A percentile compares a stretch with the other conserved stretches of the same genome.
These are phyloP conservation scores for Drosophila demipolita DNA, from an alignment of 2,888 invertebrate genomes.

Conservation along the genomic window DNA sequence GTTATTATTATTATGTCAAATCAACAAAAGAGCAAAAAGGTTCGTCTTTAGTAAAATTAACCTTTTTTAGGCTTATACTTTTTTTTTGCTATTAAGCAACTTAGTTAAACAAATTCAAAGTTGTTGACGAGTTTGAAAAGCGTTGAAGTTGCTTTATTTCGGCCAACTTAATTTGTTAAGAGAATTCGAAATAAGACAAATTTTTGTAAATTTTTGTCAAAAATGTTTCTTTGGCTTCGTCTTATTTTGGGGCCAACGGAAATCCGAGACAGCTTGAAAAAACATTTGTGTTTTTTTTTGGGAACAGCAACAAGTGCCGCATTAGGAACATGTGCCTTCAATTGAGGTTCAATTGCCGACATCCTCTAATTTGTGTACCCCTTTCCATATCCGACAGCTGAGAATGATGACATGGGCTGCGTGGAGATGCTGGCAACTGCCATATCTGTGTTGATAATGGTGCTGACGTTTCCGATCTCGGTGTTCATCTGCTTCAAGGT, in stretches of 20 bases:
- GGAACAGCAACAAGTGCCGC: constrained; percentile 46
- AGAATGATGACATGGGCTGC: constrained; percentile 89
- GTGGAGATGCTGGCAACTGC: constrained; percentile 91
- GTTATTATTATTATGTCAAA: not conserved
- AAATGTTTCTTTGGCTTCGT: constrained; percentile 2
- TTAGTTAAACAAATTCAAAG: not conserved
- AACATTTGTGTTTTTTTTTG: constrained; percentile 2
- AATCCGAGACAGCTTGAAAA: constrained; percentile 28
- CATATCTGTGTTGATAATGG: constrained; percentile 90
- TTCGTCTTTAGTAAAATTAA: not conserved
- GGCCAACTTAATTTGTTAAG: not conserved
- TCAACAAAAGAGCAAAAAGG: not conserved
- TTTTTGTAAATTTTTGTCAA: constrained; percentile 4
- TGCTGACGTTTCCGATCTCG: constrained; percentile 93
- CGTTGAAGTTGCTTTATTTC: not conserved
- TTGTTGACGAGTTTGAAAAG: not conserved
- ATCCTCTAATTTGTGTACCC: not conserved
- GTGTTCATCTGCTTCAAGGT: constrained; percentile 95
- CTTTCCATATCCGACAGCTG: constrained; percentile 74
- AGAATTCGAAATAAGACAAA: not conserved
- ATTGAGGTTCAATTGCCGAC: constrained; percentile 49
- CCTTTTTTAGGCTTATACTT: not conserved
- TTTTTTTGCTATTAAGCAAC: not conserved
- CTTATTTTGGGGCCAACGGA: constrained; percentile 24
- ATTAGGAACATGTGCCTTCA: constrained; percentile 32